A percentile compares a stretch with the other conserved stretches of the same genome.
These are phyloP conservation scores for Listronotus bonariensis DNA, from an alignment of 1,140 invertebrate species.

Conservation along the genomic window DNA sequence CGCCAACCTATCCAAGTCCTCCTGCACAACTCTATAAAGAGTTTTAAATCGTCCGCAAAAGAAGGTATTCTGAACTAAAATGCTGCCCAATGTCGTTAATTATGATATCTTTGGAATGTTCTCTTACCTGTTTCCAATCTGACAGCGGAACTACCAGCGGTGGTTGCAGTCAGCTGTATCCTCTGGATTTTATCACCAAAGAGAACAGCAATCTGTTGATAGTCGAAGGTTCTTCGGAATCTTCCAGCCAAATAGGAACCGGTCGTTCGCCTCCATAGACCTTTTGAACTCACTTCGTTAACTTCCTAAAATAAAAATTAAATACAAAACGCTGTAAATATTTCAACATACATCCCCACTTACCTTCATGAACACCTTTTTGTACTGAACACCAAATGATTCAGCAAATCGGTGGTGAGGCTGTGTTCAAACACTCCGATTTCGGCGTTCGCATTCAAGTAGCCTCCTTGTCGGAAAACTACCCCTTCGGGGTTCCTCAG, in stretches of 20 bases:
- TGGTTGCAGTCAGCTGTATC: conserved; percentile 96
- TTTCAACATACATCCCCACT: neutral
- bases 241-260: conserved; percentile 88
- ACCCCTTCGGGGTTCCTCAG: conserved; percentile 69
- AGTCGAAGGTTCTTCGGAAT: conserved; percentile 65
- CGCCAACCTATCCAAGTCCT: too few species aligned
- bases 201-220: conserved; percentile 82
- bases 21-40: too few species aligned
- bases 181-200: conserved; percentile 84
- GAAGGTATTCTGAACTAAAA: too few species aligned
- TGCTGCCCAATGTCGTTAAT: too few species aligned
- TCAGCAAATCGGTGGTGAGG: conserved; percentile 94
- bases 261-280: conserved; percentile 95
- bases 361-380: conserved; percentile 97
- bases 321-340: neutral
- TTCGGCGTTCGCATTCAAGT: conserved; percentile 89
- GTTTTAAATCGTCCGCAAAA: too few species aligned
- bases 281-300: conserved; percentile 96
- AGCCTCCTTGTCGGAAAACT: conserved; percentile 85
- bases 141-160: conserved; percentile 95
- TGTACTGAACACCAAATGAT: conserved; percentile 98
- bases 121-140: conserved; percentile 81
- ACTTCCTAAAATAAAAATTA: conserved; percentile 72
- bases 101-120: too few species aligned
- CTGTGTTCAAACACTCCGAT: conserved; percentile 96